Evolutionary conservation across 1,140 invertebrate genomes (phyloP).

Genomic region (Drosophila erecta): DNA sequence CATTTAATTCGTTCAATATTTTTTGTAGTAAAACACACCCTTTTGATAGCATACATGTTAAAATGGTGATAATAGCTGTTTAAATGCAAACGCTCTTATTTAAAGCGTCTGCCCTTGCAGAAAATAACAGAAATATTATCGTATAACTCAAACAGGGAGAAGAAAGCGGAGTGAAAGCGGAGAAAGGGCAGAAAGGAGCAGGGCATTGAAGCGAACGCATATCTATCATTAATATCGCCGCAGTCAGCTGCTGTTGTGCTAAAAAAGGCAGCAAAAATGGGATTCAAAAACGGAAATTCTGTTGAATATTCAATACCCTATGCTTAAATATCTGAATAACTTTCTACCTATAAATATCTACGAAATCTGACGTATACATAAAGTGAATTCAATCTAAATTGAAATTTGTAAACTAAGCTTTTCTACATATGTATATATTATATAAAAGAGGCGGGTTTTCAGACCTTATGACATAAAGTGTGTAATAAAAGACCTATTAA

Average conservation of each 20-base stretch:
- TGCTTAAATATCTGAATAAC: not conserved
- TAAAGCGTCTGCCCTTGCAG: slow-evolving; percentile 28
- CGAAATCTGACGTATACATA: no score
- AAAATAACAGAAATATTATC: slow-evolving; percentile 58
- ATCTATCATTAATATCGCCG: slow-evolving; percentile 82
- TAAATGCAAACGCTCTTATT: slow-evolving; percentile 37
- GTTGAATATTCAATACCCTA: slow-evolving; percentile 7
- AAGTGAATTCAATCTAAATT: no score
- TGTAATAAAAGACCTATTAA: not conserved
- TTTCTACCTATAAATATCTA: no score
- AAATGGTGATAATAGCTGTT: slow-evolving; percentile 24
- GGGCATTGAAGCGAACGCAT: slow-evolving; percentile 78
- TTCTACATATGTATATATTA: no score
- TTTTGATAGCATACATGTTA: no score
- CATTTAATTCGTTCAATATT: no score
- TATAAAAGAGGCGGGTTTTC: no score
- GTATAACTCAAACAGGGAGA: slow-evolving; percentile 51
- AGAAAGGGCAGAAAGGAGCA: not conserved
- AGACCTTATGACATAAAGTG: no score
- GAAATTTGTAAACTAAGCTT: no score
- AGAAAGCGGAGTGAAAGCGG: slow-evolving; percentile 3
- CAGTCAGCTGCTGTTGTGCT: slow-evolving; percentile 80
- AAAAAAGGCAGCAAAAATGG: slow-evolving; percentile 19
- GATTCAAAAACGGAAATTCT: slow-evolving; percentile 14
- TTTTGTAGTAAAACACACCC: no score